Evolutionary conservation across 2,888 invertebrate genomes (phyloP).

Genomic region (Apamea epomidion): DNA sequence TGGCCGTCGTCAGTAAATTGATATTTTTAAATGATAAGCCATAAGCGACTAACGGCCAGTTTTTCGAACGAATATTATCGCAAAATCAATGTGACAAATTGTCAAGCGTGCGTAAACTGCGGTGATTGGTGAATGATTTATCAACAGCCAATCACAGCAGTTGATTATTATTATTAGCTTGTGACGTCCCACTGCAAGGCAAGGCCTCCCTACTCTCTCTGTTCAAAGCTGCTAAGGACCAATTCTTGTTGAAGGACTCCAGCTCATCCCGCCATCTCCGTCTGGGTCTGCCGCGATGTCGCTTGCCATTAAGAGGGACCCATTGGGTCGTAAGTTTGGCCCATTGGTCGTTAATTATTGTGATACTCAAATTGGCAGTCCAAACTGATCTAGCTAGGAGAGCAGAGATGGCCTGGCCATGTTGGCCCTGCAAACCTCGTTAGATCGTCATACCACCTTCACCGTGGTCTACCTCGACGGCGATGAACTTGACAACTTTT

Average conservation of each 20-base stretch:
- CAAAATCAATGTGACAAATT: background rate
- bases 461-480: too few species aligned
- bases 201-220: background rate
- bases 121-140: background rate
- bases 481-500: background rate
- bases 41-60: background rate
- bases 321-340: background rate
- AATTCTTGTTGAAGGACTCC: background rate
- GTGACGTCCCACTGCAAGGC: background rate
- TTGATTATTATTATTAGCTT: background rate
- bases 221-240: background rate
- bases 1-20: slow-evolving; percentile 21
- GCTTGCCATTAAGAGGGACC: background rate
- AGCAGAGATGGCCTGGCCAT: too few species aligned
- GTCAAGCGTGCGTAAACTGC: background rate
- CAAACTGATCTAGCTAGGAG: background rate
- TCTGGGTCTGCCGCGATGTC: background rate
- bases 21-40: slow-evolving; percentile 10
- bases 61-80: background rate
- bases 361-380: background rate
- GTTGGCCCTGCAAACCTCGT: too few species aligned
- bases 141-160: too few species aligned
- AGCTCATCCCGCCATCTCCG: background rate
- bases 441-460: too few species aligned
- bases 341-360: background rate